Evolutionary conservation across 2,113 vertebrate genomes (phyloP), one percentile per base, ranked within the genome.

Genomic region (Corythoichthys intestinalis): DNA sequence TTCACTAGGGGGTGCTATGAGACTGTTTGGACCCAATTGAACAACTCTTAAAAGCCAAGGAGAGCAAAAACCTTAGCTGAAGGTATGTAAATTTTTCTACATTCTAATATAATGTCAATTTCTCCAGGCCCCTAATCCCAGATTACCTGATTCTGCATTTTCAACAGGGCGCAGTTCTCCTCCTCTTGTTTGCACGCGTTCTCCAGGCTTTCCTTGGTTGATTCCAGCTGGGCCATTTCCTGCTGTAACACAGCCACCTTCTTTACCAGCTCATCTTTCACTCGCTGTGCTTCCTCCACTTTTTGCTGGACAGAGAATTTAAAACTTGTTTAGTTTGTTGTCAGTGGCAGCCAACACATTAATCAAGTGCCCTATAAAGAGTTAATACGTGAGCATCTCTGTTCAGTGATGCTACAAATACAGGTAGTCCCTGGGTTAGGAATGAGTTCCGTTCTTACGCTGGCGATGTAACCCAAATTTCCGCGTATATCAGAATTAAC

Each of bases 271-370:
- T 95, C 95, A 52, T 97, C 95, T 82, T 97, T 98, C 87, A 98
- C 95, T 90, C 94, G 93, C 77, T 94, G 87, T 20, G 92, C 92
- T 91, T 98, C 96, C 90, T 98, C 95, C 80, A 98, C 92, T 90
- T 98, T 98, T 90, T 97, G 92, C 97, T 99, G 79, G 28, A 79
- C 11, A 75, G 20, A 73, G 53, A 46, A 47, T 69, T 6, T 2
- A 14, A 28, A 47, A 13, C 64, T 28, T 66, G 15, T 44, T 73
- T 14, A 47, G 57, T 4, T 49, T 34, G 38, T 66, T 68, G 0
- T 28, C 20, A 28, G 20, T 28, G 20, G 20, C 20, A 28, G 20
- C 20, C 20, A 28, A 28, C 20, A 28, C 20, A 28, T 28, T 28
- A 28, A 28, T 28, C 20, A 28, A 28, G 20, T 28, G 20, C 20